Evolutionary conservation across 2,797 vertebrate species (phyloP), one percentile per base, ranked within the genome.

Genomic region (Periophthalmus magnuspinnatus): DNA sequence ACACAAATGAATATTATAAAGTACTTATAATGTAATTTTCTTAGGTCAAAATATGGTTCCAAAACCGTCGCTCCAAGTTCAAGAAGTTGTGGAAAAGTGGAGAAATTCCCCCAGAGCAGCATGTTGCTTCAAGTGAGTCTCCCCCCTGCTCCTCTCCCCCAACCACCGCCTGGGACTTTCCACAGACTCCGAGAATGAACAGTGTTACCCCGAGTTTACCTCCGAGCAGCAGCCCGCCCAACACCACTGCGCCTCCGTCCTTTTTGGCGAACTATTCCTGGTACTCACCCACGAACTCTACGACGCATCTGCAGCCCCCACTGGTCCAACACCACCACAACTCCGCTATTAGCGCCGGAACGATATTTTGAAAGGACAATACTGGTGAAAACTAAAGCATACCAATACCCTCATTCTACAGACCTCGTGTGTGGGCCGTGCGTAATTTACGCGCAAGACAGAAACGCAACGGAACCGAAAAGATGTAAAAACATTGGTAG

Each of bases 1-100:
- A 0, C 24, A 13, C 1, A 50, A 34, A 68, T 62, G 67, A 48
- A 66, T 5, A n/a, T 16, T 65, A 33, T 32, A 50, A 41, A 41
- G 41, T 67, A 6, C 33, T 41, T 81, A 38, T 60, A 32, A 6
- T 52, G 16, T 69, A 66, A 72, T 75, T 72, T 78, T 41, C 10
- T 56, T 78, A 97, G 97, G 95, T 98, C 64, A 99, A 99, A 90
- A 99, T 99, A 84, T 99, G 97, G 97, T 99, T 99, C 91, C 97
- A 99, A 88, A 99, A 99, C 86, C 96, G 97, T 41, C 94, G 97
- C 36, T 98, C 97, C 65, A 99, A 98, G 88, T 98, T 99, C 88
- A 99, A 98, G 91, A 99, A 98, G 90, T 93, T 98, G 94, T 99
- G 97, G 97, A 98, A 99, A 80, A 97, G 94, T 81, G 96, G 97